A percentile compares a stretch with the other conserved stretches of the same genome.
Conservation (phyloP, 2,888 invertebrate genomes). For the Schizotus pectinicornis region DNA sequence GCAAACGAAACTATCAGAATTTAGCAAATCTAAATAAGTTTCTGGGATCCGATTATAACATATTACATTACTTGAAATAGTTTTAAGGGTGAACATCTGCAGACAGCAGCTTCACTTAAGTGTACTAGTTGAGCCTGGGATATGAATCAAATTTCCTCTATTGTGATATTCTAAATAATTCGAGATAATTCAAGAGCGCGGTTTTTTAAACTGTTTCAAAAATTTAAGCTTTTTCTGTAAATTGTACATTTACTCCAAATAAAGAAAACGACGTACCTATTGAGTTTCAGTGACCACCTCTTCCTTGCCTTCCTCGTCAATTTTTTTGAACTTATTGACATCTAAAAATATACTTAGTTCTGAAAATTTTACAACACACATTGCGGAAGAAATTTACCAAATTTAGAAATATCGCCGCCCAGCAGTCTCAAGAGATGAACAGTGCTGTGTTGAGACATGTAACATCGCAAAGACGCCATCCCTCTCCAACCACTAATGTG, state of each 20-base stretch:
- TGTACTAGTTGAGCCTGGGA: neutral
- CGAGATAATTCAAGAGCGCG: slow-evolving; percentile 5
- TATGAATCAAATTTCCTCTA: slow-evolving; percentile 19
- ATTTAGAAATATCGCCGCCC: slow-evolving; percentile 85
- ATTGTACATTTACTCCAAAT: slow-evolving; percentile 20
- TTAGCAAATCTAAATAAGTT: no score
- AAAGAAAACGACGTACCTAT: slow-evolving; percentile 18
- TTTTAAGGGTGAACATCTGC: no score
- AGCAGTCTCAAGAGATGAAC: slow-evolving; percentile 86
- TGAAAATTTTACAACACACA: no score
- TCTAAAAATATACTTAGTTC: slow-evolving; percentile 58
- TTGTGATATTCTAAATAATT: slow-evolving; percentile 21
- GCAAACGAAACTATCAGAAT: no score
- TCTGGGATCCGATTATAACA: no score
- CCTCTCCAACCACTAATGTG: slow-evolving; percentile 92
- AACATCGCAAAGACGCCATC: slow-evolving; percentile 83
- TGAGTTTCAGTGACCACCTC: neutral
- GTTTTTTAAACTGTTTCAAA: slow-evolving; percentile 13
- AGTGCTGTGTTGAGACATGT: slow-evolving; percentile 83
- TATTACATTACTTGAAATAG: no score
- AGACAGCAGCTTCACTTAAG: no score
- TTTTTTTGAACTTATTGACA: slow-evolving; percentile 75
- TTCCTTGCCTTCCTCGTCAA: slow-evolving; percentile 48
- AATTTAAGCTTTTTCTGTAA: slow-evolving; percentile 24
- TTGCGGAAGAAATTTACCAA: no score